Percentiles rank a stretch among this genome's conserved stretches.
Conservation (phyloP, 2,888 invertebrate genomes). For the Carcina quercana region DNA sequence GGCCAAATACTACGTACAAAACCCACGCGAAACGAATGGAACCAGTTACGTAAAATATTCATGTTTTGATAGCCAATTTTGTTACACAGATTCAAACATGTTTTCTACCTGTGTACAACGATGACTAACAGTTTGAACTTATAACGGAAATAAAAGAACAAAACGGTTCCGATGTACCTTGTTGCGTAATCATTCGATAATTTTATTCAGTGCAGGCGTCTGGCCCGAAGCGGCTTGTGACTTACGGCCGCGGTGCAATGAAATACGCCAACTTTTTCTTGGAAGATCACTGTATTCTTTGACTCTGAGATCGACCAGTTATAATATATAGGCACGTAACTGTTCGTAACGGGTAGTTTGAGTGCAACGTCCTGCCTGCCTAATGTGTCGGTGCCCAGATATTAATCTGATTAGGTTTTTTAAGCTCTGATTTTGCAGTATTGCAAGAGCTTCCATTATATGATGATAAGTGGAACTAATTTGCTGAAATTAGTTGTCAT, state of each 20-base stretch:
- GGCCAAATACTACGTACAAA: slow-evolving; percentile 32
- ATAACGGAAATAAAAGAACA: slow-evolving; percentile 49
- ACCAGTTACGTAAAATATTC: slow-evolving; percentile 24
- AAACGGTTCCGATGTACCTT: slow-evolving; percentile 37
- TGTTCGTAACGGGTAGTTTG: background rate
- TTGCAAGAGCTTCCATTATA: too few relatives aligned
- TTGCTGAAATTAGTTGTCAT: too few relatives aligned
- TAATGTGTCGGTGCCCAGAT: too few relatives aligned
- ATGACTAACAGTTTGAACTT: slow-evolving; percentile 40
- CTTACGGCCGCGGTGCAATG: slow-evolving; percentile 21
- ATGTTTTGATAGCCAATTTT: slow-evolving; percentile 21
- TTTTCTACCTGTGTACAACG: slow-evolving; percentile 33
- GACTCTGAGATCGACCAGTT: background rate
- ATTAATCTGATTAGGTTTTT: too few relatives aligned
- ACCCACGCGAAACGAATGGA: slow-evolving; percentile 30
- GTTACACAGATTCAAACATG: slow-evolving; percentile 26
- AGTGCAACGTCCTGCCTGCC: too few relatives aligned
- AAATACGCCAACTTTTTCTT: slow-evolving; percentile 8
- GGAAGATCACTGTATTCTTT: slow-evolving; percentile 1
- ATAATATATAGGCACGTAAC: background rate
- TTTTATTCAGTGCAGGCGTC: slow-evolving; percentile 44
- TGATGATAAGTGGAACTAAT: too few relatives aligned
- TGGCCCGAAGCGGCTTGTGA: slow-evolving; percentile 44
- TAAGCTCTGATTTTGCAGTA: too few relatives aligned
- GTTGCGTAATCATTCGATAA: slow-evolving; percentile 45